These are phyloP conservation scores for Macrosiphum euphorbiae DNA, from an alignment of 2,888 invertebrate species.

Conservation along the genomic window DNA sequence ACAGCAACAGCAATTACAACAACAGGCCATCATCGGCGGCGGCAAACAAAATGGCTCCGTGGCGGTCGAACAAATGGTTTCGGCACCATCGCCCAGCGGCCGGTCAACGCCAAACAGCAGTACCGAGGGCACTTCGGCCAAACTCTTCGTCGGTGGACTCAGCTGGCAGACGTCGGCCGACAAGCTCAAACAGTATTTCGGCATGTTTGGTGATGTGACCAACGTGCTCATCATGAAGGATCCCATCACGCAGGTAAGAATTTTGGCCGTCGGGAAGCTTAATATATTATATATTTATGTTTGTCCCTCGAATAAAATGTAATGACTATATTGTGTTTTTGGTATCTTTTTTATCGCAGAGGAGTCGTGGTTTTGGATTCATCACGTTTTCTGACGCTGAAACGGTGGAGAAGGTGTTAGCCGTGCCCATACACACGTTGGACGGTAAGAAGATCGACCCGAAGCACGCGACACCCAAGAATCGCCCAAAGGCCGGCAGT, in stretches of 20 bases:
- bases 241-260: slow-evolving; percentile 88
- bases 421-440: slow-evolving; percentile 89
- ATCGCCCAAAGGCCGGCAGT: slow-evolving; percentile 86
- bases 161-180: slow-evolving; percentile 95
- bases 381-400: slow-evolving; percentile 93
- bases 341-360: slow-evolving; percentile 75
- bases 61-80: slow-evolving; percentile 72
- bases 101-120: slow-evolving; percentile 70
- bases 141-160: slow-evolving; percentile 90
- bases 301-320: not conserved
- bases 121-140: slow-evolving; percentile 83
- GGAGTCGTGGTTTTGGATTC: slow-evolving; percentile 94
- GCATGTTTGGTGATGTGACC: slow-evolving; percentile 91
- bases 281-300: not conserved
- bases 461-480: slow-evolving; percentile 93
- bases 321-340: not conserved
- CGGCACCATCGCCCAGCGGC: slow-evolving; percentile 68
- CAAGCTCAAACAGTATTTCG: slow-evolving; percentile 92
- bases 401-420: slow-evolving; percentile 91
- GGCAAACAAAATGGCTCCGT: slow-evolving; percentile 71
- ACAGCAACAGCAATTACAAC: slow-evolving; percentile 65
- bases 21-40: slow-evolving; percentile 69
- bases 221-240: slow-evolving; percentile 96
- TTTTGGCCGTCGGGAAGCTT: slow-evolving; percentile 33
- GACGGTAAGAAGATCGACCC: slow-evolving; percentile 96